These are phyloP conservation scores for Huso huso DNA, from an alignment of 2,797 vertebrate genomes.

Conservation along the genomic window DNA sequence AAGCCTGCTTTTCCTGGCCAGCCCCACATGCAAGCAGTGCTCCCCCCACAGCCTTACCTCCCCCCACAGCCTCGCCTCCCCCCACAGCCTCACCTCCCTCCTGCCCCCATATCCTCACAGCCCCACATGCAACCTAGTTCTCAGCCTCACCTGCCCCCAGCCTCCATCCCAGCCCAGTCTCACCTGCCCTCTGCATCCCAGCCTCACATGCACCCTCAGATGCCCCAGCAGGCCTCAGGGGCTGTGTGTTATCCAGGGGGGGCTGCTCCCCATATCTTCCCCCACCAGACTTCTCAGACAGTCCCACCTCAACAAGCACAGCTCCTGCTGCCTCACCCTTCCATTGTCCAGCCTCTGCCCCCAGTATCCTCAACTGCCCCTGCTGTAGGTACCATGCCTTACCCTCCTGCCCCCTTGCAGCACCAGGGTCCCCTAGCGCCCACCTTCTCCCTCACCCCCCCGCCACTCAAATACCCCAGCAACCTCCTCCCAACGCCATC, in stretches of 20 bases:
- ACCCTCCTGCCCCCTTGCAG: constrained; percentile 38
- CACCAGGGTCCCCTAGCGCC: constrained; percentile 41
- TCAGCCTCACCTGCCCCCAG: constrained; percentile 30
- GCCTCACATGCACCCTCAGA: constrained; percentile 42
- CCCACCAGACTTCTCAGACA: constrained; percentile 33
- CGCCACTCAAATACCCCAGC: constrained; percentile 36
- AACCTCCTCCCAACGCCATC: constrained; percentile 27
- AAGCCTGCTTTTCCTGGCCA: constrained; percentile 47
- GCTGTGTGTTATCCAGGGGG: constrained; percentile 42
- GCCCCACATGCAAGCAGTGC: constrained; percentile 39
- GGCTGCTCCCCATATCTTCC: neutral
- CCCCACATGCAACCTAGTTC: constrained; percentile 42
- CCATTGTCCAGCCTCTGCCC: constrained; percentile 21
- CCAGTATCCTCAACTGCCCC: constrained; percentile 40
- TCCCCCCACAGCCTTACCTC: constrained; percentile 25
- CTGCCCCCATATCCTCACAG: constrained; percentile 42
- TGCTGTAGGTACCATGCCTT: constrained; percentile 32
- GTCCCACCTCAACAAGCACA: constrained; percentile 16
- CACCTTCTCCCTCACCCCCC: constrained; percentile 33
- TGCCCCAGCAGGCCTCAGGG: constrained; percentile 35
- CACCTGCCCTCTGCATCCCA: constrained; percentile 44
- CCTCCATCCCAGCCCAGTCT: constrained; percentile 31
- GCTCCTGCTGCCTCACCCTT: constrained; percentile 37
- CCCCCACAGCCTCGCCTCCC: constrained; percentile 38
- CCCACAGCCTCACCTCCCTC: constrained; percentile 40